phyloP scores from a whole-genome alignment of 2,113 vertebrate genomes.

The Panthera tigris region DNA sequence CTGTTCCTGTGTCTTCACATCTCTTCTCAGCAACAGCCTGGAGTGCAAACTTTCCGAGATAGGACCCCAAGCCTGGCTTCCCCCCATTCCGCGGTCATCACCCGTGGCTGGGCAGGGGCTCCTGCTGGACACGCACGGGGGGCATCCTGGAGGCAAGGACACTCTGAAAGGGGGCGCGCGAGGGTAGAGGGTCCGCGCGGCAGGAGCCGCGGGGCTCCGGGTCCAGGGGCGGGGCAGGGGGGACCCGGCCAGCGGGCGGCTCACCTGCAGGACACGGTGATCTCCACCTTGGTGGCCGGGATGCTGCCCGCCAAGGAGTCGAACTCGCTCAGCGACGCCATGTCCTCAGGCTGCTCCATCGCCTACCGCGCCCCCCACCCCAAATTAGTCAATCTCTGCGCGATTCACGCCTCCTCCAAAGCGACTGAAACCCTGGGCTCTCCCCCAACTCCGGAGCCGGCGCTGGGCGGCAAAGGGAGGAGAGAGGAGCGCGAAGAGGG shows the following conservation, averaged over 20 bases:
- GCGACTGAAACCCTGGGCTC: constrained; percentile 50
- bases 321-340: constrained; percentile 92
- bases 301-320: constrained; percentile 93
- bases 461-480: constrained; percentile 44
- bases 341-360: constrained; percentile 91
- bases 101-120: not conserved
- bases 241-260: constrained; percentile 16
- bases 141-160: not conserved
- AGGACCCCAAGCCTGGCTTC: constrained; percentile 41
- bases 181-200: not conserved
- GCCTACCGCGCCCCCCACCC: constrained; percentile 80
- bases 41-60: constrained; percentile 70
- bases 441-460: constrained; percentile 57
- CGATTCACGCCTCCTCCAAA: constrained; percentile 53
- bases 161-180: not conserved
- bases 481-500: constrained; percentile 43
- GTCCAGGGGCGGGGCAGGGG: constrained; percentile 41
- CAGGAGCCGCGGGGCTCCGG: not conserved
- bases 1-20: not conserved
- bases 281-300: constrained; percentile 95
- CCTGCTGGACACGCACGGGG: not conserved
- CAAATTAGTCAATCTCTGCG: constrained; percentile 45
- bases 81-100: not conserved
- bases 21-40: not conserved
- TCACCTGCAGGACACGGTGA: constrained; percentile 96